Base-by-base conservation (phyloP, 2,888 invertebrate genomes). In the Rhogogaster chlorosoma region DNA sequence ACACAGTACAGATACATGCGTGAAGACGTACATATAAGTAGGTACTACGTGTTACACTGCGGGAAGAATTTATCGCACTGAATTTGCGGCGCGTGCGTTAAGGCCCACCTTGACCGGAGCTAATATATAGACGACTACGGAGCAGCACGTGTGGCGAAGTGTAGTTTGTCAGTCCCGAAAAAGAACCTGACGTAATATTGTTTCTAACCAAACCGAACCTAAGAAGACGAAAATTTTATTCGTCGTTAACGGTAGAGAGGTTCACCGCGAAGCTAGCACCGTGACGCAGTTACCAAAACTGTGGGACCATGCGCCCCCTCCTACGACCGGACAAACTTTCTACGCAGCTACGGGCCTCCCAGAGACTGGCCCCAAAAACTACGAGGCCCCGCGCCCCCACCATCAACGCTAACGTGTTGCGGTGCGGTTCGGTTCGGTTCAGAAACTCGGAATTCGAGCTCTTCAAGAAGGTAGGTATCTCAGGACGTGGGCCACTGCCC, bases 211-310 rank as follows among this genome's bases (percentile, higher is more conserved):
- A 67, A 67, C 29, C 26, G 29, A 67, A 42, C 45, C 45, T 45
- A 15, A 45, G 12, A 45, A 3, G 45, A 45, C 45, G 45, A 42
- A 12, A 42, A n/a, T 22, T 10, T 73, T 42, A 42, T 73, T 42
- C 83, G 85, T 85, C 86, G 84, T 85, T 87, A 87, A 87, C 87
- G 87, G 87, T 87, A 87, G 87, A 84, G 87, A 84, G 22, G 38
- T 49, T 38, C 82, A 85, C 36, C 86, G 84, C 85, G 87, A 88
- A 87, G 86, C 86, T 85, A 87, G 84, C 87, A 87, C 87, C 85
- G 88, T 90, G 90, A 90, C 91, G 91, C 90, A 91, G 90, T 91
- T 91, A 89, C 90, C 91, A 89, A 91, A 91, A 92, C 90, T 90
- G 89, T 88, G 87, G 86, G 86, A 86, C 86, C 84, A 73, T 57